Conservation (phyloP, 1,140 invertebrate genomes). For the Papilio machaon region DNA sequence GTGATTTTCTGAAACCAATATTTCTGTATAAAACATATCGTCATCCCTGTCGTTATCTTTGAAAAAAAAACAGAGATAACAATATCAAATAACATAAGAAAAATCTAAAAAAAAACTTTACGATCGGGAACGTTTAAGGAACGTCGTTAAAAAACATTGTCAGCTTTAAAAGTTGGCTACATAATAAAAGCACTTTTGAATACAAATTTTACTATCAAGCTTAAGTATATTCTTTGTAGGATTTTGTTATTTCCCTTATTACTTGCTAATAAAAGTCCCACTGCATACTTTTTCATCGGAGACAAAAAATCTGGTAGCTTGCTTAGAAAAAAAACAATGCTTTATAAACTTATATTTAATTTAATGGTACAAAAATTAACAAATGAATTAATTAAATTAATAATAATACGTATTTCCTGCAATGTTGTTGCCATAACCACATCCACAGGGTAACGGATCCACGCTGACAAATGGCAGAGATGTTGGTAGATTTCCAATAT, state of each 20-base stretch:
- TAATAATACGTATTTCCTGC: slow-evolving; percentile 36
- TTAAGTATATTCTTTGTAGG: background rate
- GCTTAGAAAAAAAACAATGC: background rate
- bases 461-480: slow-evolving; percentile 52
- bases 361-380: slow-evolving; percentile 14
- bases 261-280: no score
- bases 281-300: no score
- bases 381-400: slow-evolving; percentile 25
- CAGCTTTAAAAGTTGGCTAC: background rate
- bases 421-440: slow-evolving; percentile 35
- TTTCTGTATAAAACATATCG: no score
- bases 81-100: no score
- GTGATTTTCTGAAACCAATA: no score
- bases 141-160: background rate
- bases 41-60: no score
- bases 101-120: background rate
- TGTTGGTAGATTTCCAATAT: slow-evolving; percentile 51
- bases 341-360: background rate
- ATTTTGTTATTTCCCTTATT: no score
- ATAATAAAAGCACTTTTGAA: background rate
- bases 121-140: background rate
- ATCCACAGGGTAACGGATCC: slow-evolving; percentile 52
- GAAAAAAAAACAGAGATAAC: no score
- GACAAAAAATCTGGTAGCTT: no score
- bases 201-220: background rate